Evolutionary conservation across 2,113 vertebrate species (phyloP), one percentile per base, ranked within the genome.

Genomic region (Peucedramus taeniatus): DNA sequence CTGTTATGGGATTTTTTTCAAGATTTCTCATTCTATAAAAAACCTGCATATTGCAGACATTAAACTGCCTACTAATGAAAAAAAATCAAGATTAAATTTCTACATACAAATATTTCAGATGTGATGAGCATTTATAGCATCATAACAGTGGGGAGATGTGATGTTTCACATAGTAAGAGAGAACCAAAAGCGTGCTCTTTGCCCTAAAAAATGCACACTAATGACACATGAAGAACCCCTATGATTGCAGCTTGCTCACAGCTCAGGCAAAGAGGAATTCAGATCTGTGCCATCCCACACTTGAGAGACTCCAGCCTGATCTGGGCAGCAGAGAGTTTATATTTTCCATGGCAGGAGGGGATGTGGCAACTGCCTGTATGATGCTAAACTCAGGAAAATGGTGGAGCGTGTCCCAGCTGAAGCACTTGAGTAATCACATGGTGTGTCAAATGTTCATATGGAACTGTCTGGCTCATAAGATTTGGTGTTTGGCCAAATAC

Each of bases 161-260:
- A 24, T 37, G 4, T 22, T 85, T 74, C 75, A 37, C 19, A 18
- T 20, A 21, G 19, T 71, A 75, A 74, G 21, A 96, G 47, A 30
- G 33, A 61, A 83, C 40, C 9, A 70, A 63, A 74, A n/a, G 42
- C 21, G 3, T 1, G 6, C 21, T 87, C 17, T 65, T 68, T 87
- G 51, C 31, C 26, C 12, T 54, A 20, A 49, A 57, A 14, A 35
- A 9, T 49, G 27, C 47, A 33, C n/a, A 42, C 17, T 40, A 42
- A 74, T 0, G 2, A 37, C 27, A 31, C 1, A 0, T 28, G 35
- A 37, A 84, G 27, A 83, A 21, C 5, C 4, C 7, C 14, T 50
- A 50, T 56, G 20, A 65, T 87, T 75, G 6, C 57, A 79, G 17
- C 37, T 78, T 0, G 0, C 17, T 66, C 57, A 64, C 0, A 3